Conservation (phyloP, 2,797 vertebrate species). For the Myripristis jacobus region DNA sequence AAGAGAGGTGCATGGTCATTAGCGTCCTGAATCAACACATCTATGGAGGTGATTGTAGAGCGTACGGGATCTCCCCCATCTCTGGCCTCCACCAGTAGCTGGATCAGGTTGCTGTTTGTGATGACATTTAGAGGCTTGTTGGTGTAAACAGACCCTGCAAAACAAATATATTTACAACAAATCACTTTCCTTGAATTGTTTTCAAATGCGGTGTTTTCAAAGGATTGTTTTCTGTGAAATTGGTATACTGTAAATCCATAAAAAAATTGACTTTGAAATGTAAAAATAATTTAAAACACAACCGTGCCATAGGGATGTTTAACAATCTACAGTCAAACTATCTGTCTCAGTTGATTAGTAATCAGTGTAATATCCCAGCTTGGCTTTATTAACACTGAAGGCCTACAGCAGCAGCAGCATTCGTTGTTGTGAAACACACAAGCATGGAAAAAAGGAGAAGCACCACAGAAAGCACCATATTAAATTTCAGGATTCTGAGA, state of each 20-base stretch:
- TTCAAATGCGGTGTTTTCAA: not conserved
- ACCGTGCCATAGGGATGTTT: not conserved
- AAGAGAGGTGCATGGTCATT: constrained; percentile 89
- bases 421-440: constrained; percentile 42
- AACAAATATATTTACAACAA: constrained; percentile 16
- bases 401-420: not conserved
- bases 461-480: constrained; percentile 28
- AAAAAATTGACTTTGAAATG: not conserved
- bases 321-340: too few relatives aligned
- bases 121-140: constrained; percentile 76
- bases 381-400: constrained; percentile 38
- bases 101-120: constrained; percentile 78
- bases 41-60: constrained; percentile 82
- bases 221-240: not conserved
- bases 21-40: constrained; percentile 84
- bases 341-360: constrained; percentile 22
- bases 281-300: not conserved
- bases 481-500: constrained; percentile 23
- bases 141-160: constrained; percentile 90
- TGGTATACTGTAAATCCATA: not conserved
- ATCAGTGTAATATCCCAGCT: constrained; percentile 5
- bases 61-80: constrained; percentile 87
- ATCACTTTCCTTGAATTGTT: not conserved
- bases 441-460: constrained; percentile 38
- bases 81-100: constrained; percentile 88